A percentile compares a stretch with the other conserved stretches of the same genome.
phyloP scores from a whole-genome alignment of 2,888 invertebrate species.

The Cremastinae sp. region DNA sequence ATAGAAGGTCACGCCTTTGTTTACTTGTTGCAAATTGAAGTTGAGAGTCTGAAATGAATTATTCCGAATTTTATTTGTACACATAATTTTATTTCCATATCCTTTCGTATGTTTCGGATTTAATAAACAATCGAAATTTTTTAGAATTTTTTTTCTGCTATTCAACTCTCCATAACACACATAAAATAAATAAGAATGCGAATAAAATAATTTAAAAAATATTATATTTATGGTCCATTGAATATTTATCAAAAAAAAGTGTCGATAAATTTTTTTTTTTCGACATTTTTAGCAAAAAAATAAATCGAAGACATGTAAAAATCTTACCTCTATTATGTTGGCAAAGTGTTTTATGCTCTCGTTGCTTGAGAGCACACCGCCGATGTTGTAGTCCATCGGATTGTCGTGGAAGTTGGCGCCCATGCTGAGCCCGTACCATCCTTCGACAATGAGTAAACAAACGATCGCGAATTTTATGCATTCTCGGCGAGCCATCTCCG shows the following conservation, averaged over 20 bases:
- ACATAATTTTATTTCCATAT: background rate
- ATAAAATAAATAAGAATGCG: no score
- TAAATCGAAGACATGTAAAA: no score
- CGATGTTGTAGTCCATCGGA: constrained; percentile 91
- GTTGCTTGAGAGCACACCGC: constrained; percentile 94
- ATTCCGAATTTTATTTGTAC: constrained; percentile 25
- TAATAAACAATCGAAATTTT: no score
- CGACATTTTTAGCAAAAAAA: no score
- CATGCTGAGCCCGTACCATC: constrained; percentile 24
- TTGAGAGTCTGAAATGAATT: constrained; percentile 88
- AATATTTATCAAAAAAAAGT: no score
- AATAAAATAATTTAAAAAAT: no score
- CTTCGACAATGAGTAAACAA: constrained; percentile 36
- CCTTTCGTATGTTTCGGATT: no score
- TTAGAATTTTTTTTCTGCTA: no score
- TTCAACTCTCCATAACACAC: no score
- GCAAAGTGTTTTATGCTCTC: constrained; percentile 91
- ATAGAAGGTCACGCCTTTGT: constrained; percentile 92
- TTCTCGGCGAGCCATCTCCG: constrained; percentile 36
- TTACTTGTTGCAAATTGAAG: constrained; percentile 91
- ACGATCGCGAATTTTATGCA: constrained; percentile 32
- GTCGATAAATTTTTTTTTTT: no score
- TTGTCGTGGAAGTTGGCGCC: constrained; percentile 78
- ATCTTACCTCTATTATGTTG: constrained; percentile 90
- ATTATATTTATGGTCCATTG: no score